Evolutionary conservation across 1,140 invertebrate genomes (phyloP).

Genomic region (Cylas formicarius): DNA sequence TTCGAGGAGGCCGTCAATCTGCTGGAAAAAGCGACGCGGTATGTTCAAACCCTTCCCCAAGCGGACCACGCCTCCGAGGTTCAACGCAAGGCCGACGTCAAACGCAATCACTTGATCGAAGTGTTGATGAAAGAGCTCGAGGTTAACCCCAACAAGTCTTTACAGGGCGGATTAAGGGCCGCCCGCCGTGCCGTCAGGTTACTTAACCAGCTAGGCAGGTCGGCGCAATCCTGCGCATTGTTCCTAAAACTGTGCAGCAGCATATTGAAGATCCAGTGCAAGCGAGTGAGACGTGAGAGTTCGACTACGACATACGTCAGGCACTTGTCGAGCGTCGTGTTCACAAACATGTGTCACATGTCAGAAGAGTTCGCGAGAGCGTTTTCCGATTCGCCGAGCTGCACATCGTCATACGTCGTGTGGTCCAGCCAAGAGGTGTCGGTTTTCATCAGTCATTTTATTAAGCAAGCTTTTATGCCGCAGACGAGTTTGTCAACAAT

Average conservation of each 20-base stretch:
- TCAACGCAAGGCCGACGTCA: constrained; percentile 52
- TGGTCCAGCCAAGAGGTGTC: constrained; percentile 86
- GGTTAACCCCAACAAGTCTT: constrained; percentile 76
- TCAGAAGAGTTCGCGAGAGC: constrained; percentile 76
- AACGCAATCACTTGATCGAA: constrained; percentile 71
- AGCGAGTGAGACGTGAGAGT: constrained; percentile 81
- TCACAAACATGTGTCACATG: constrained; percentile 81
- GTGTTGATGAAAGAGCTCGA: constrained; percentile 84
- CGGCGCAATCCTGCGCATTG: constrained; percentile 73
- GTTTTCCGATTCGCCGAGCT: constrained; percentile 67
- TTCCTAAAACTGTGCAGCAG: constrained; percentile 80
- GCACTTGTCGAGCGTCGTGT: constrained; percentile 79
- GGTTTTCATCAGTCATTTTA: constrained; percentile 71
- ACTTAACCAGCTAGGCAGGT: constrained; percentile 77
- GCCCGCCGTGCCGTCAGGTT: constrained; percentile 78
- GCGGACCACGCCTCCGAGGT: constrained; percentile 42
- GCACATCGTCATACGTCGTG: constrained; percentile 77
- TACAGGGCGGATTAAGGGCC: constrained; percentile 87
- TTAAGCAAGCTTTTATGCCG: constrained; percentile 86
- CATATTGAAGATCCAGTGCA: constrained; percentile 73
- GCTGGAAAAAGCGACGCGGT: constrained; percentile 66
- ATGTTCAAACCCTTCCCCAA: constrained; percentile 44
- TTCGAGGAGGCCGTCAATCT: constrained; percentile 90
- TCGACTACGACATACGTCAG: constrained; percentile 78
- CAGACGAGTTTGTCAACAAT: constrained; percentile 76